Evolutionary conservation across 2,797 vertebrate genomes (phyloP), one percentile per base, ranked within the genome.

Genomic region (Phrynocephalus forsythii): DNA sequence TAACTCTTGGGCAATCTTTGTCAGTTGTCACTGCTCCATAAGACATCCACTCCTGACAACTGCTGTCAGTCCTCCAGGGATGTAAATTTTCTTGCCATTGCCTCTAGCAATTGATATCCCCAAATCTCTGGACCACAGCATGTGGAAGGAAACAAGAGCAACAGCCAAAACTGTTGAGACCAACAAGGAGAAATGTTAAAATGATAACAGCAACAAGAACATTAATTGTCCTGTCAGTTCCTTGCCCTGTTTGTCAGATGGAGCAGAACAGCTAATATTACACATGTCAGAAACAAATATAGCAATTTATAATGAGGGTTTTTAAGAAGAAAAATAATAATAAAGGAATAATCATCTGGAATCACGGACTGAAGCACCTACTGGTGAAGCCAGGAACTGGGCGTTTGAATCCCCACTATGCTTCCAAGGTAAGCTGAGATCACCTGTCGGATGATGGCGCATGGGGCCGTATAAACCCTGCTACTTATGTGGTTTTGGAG

Each of bases 201-300:
- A 63, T 63, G 18, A 13, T 15, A 50, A 20, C 9, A 28, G 24
- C 11, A 78, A 26, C 9, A 11, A 28, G 44, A 94, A 87, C 87
- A 69, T 91, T 26, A 82, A 81, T 94, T 90, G 52, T 86, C 88
- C 76, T 85, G 86, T 91, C 94, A 93, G 82, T 87, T 90, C 44
- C 90, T 90, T 89, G 87, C 69, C 91, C 92, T 91, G 88, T 76
- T 91, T 93, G 28, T 85, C 88, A 63, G 87, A 71, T 86, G 79
- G 93, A 91, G 30, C 85, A 48, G 33, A 91, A 73, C 79, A 76
- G 87, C 88, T 92, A 92, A 91, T 92, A 93, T 93, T 93, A 90
- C 68, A 93, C 68, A 93, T 63, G 66, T 18, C 0, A 0, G 33
- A 3, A 50, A 76, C 75, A 30, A 30, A 91, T 88, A 75, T 91